These are phyloP conservation scores for Pachymerium ferrugineum DNA, from an alignment of 2,888 invertebrate genomes.

Conservation along the genomic window DNA sequence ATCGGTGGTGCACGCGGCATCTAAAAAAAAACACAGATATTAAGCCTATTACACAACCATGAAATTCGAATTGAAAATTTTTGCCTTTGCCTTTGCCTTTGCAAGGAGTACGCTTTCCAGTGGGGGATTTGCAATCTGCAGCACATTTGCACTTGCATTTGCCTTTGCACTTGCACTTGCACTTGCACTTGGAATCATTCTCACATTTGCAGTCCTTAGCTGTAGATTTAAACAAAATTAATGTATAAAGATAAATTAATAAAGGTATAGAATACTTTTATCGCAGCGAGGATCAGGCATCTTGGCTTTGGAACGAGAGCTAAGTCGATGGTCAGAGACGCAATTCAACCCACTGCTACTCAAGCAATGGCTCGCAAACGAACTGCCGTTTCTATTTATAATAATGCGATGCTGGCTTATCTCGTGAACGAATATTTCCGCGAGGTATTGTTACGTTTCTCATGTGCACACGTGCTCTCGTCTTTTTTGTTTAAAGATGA, in stretches of 20 bases:
- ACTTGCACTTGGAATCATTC: background rate
- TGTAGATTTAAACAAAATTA: background rate
- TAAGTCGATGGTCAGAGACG: background rate
- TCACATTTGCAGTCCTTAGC: constrained; percentile 2
- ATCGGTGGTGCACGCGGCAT: background rate
- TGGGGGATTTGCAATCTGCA: too few relatives aligned
- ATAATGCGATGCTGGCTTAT: too few relatives aligned
- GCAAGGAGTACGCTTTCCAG: too few relatives aligned
- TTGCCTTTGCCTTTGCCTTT: too few relatives aligned
- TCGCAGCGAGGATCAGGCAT: constrained; percentile 16
- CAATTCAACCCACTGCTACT: background rate
- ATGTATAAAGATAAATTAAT: background rate
- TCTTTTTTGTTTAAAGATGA: too few relatives aligned
- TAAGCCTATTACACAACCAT: too few relatives aligned
- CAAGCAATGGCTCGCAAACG: background rate
- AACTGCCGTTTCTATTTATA: background rate
- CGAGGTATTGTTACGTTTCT: too few relatives aligned
- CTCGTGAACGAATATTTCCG: background rate
- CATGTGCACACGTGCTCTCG: too few relatives aligned
- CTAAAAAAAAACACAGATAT: background rate
- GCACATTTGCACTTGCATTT: background rate
- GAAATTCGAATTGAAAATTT: background rate
- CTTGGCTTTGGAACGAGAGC: background rate
- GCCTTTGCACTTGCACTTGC: background rate
- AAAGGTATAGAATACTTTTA: background rate